These are phyloP conservation scores for Ichneumoninae sp. DNA, from an alignment of 2,888 invertebrate genomes.

Conservation along the genomic window DNA sequence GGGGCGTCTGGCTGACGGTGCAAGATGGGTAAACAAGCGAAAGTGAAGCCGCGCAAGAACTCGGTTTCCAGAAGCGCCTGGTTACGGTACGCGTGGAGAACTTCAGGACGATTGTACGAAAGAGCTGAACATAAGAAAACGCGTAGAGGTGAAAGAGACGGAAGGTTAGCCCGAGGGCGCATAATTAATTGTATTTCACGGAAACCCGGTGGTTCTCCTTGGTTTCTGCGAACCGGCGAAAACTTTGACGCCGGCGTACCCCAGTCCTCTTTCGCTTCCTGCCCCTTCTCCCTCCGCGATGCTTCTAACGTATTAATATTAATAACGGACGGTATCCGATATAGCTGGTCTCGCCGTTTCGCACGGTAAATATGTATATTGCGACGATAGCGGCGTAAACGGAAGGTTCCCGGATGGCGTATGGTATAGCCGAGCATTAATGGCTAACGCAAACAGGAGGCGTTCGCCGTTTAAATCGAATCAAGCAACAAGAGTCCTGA, in stretches of 20 bases:
- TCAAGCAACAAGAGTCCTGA: conserved; percentile 73
- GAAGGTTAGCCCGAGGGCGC: conserved; percentile 56
- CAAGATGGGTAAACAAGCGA: conserved; percentile 60
- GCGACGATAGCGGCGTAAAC: conserved; percentile 25
- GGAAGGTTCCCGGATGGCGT: conserved; percentile 18
- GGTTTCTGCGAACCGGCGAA: conserved; percentile 44
- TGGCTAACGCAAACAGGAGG: conserved; percentile 74
- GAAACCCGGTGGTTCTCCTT: conserved; percentile 53
- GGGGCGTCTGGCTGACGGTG: conserved; percentile 24
- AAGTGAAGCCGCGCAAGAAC: conserved; percentile 36
- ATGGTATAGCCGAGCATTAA: conserved; percentile 63
- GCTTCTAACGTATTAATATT: conserved; percentile 69
- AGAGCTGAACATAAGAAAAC: conserved; percentile 36
- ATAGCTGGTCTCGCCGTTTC: conserved; percentile 63
- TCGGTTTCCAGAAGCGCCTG: conserved; percentile 34
- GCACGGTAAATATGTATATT: conserved; percentile 66
- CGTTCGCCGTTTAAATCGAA: conserved; percentile 76
- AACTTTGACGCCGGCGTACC: conserved; percentile 62
- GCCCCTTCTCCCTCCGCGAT: not conserved
- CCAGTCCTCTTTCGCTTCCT: conserved; percentile 12
- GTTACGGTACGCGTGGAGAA: conserved; percentile 22
- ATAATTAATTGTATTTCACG: conserved; percentile 76
- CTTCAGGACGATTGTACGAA: not conserved
- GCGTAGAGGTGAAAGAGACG: conserved; percentile 30
- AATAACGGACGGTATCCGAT: conserved; percentile 68